Evolutionary conservation across 1,140 invertebrate species (phyloP), one percentile per base, ranked within the genome.

Genomic region (Drosophila parabipectinata): DNA sequence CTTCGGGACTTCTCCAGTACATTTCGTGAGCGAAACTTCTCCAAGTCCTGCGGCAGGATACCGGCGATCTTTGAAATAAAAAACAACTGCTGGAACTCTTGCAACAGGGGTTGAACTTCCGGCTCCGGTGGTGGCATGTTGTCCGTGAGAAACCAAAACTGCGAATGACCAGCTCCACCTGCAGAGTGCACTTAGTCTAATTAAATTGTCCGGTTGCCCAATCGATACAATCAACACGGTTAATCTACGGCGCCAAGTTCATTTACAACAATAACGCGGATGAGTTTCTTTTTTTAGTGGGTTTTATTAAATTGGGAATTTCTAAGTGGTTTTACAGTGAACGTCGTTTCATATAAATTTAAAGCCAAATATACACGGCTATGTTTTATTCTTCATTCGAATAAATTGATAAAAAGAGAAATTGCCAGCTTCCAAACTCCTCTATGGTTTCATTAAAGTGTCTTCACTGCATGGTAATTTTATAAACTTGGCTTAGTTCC

Each of bases 61-160:
- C 90, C 90, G 3, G 76, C 67, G 10, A 90, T 15, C 34, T 91
- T 91, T 3, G 87, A 90, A 4, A 91, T 24, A 5, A 78, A 73
- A 57, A 91, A 91, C 3, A 91, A 44, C 47, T 88, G 68, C 21
- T 88, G 80, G 28, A 91, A 91, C 62, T 90, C 73, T 5, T 77
- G 39, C 55, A 91, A 47, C 55, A 91, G 55, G 5, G 90, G 76
- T 58, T 91, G 68, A 21, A 82, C 90, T 41, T 52, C 18, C 24
- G 32, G 7, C 6, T 73, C 69, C 18, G 79, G 37, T 32, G 68
- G 83, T 34, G 79, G 61, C 78, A 89, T 72, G 47, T 41, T 83
- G 34, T 30, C 30, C 52, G 52, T 44, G 60, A 28, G 44, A 37
- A 50, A 24, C 26, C 41, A 58, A 50, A 59, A 67, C 34, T 51